These are phyloP conservation scores for Cydia fagiglandana DNA, from an alignment of 1,140 invertebrate genomes.

Conservation along the genomic window DNA sequence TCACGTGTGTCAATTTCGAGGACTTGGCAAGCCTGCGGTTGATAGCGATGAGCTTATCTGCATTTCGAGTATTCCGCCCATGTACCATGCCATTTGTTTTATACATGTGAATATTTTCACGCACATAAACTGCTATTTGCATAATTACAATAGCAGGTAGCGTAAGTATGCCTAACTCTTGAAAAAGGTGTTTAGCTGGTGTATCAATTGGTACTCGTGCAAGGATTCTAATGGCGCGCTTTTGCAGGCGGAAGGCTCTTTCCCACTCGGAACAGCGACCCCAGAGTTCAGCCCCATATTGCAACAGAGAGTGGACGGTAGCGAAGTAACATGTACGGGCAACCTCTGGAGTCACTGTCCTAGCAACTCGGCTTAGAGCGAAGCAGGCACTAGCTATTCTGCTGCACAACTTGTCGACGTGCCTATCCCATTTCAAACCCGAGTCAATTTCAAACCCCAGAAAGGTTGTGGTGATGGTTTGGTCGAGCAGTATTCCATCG, in stretches of 20 bases:
- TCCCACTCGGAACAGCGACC: not conserved
- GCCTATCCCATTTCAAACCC: not conserved
- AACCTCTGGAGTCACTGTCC: not conserved
- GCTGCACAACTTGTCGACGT: not conserved
- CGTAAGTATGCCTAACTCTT: constrained; percentile 3
- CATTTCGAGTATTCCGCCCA: not conserved
- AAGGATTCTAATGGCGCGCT: not conserved
- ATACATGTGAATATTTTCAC: not conserved
- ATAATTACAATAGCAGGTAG: no score
- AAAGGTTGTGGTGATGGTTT: no score
- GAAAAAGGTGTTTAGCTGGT: not conserved
- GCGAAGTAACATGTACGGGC: constrained; percentile 11
- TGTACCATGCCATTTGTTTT: constrained; percentile 1
- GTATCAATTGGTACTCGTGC: not conserved
- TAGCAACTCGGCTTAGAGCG: not conserved
- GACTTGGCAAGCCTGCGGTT: no score
- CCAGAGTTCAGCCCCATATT: constrained; percentile 14
- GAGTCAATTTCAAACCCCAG: no score
- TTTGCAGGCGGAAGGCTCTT: not conserved
- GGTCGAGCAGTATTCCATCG: not conserved
- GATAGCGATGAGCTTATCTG: constrained; percentile 80
- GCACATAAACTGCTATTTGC: no score
- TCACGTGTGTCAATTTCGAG: no score
- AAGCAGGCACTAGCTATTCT: not conserved
- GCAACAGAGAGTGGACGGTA: not conserved